A percentile compares a stretch with the other conserved stretches of the same genome.
phyloP scores from a whole-genome alignment of 2,888 invertebrate genomes.

The Schrankia costaestrigalis region DNA sequence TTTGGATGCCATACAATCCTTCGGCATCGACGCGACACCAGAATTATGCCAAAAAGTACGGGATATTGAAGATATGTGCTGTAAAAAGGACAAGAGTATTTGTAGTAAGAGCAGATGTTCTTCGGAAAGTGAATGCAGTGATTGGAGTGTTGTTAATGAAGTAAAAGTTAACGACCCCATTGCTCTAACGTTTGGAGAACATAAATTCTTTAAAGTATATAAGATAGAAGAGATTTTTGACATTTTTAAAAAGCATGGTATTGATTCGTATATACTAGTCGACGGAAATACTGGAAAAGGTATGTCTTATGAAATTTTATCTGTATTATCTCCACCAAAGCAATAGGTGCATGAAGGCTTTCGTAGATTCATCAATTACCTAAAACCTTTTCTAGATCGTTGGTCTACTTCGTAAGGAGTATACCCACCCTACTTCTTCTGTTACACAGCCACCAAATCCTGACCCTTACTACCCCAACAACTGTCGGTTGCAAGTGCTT shows the following conservation, averaged over 20 bases:
- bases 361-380: too few species aligned
- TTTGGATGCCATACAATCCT: conserved; percentile 87
- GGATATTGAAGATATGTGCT: conserved; percentile 70
- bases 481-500: too few species aligned
- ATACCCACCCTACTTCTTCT: too few species aligned
- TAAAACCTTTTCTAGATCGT: too few species aligned
- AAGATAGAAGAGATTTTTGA: conserved; percentile 70
- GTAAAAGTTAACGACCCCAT: conserved; percentile 43
- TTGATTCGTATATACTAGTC: conserved; percentile 78
- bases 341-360: too few species aligned
- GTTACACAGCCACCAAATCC: too few species aligned
- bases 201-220: conserved; percentile 72
- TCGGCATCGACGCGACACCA: conserved; percentile 82
- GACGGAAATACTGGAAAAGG: conserved; percentile 88
- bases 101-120: conserved; percentile 59
- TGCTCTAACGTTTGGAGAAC: conserved; percentile 69
- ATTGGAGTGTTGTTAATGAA: conserved; percentile 51
- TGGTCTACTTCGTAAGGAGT: too few species aligned
- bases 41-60: conserved; percentile 65
- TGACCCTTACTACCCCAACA: too few species aligned
- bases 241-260: conserved; percentile 58
- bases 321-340: too few species aligned
- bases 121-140: conserved; percentile 39
- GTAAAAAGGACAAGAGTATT: conserved; percentile 31
- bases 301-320: conserved; percentile 53